Percentiles rank a stretch among this genome's conserved stretches.
These are phyloP conservation scores for Phainopepla nitens DNA, from an alignment of 2,113 vertebrate genomes.

Conservation along the genomic window DNA sequence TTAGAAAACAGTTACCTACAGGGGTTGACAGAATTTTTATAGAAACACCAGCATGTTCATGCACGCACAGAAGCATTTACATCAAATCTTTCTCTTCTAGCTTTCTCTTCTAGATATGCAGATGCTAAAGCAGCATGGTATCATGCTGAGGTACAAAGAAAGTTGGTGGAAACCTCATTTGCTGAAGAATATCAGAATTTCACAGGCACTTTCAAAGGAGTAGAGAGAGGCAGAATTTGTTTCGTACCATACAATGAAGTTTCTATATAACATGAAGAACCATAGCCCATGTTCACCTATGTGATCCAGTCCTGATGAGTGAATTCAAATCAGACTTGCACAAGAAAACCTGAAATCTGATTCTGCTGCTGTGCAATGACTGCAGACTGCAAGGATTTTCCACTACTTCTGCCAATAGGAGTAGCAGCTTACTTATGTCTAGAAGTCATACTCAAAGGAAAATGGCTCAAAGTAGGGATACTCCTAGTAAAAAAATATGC, in stretches of 20 bases:
- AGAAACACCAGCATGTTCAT: not conserved
- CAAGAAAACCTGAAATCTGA: not conserved
- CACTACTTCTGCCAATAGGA: not conserved
- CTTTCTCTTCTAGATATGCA: slow-evolving; percentile 1
- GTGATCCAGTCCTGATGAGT: not conserved
- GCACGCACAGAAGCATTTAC: not conserved
- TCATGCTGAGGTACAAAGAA: not conserved
- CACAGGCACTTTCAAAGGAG: not conserved
- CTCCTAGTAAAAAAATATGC: not conserved
- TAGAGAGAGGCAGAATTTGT: not conserved
- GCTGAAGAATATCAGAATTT: not conserved
- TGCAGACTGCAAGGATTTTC: not conserved
- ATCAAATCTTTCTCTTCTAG: slow-evolving; percentile 8
- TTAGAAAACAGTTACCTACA: slow-evolving; percentile 48
- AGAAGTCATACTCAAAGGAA: not conserved
- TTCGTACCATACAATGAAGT: not conserved
- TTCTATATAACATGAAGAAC: not conserved
- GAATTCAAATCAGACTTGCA: not conserved
- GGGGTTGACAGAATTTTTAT: slow-evolving; percentile 47
- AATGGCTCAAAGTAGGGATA: not conserved
- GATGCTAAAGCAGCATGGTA: not conserved
- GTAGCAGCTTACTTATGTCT: not conserved
- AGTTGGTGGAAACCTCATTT: not conserved
- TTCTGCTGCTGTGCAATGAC: not conserved
- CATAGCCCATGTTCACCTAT: not conserved